Base-by-base conservation (phyloP, 2,888 invertebrate genomes). In the Bibio marci region DNA sequence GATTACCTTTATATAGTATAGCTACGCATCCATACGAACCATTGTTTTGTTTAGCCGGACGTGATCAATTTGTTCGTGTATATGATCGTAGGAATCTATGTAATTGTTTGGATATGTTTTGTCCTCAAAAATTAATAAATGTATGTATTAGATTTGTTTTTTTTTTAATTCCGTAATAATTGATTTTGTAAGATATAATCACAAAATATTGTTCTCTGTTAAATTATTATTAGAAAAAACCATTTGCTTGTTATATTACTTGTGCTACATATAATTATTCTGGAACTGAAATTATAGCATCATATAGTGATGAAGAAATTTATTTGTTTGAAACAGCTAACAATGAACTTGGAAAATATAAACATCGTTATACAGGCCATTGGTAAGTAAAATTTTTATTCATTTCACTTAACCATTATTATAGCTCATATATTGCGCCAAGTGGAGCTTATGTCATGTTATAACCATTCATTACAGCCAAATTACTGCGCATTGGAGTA, bases 251-350 rank as follows among this genome's bases (percentile, higher is more conserved):
- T 12, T 80, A 87, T 55, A 73, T 94, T 3, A 92, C 94, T 0
- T 86, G 85, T 53, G 86, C 87, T 7, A 76, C 88, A 3, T 95
- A 87, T 63, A 94, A 86, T 62, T 76, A 86, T 63, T 78, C 85
- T 59, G 94, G 94, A 32, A 72, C 80, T 37, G 88, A 92, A 66
- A 76, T 95, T 38, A 65, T 95, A 11, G 91, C 83, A n/a, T 85
- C 88, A 0, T 94, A 92, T 59, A 91, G 86, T 58, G 88, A 92
- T 55, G 90, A 90, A 44, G 82, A 87, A 50, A 82, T 95, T 47
- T 94, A 87, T 62, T 65, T 92, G 28, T 94, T 90, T 53, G 79
- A 88, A 55, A 70, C 74, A 14, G 65, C 57, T 32, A 56, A 56
- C 3, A 69, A 70, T 46, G 57, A 59, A 39, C 39, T 47, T 5